Conservation (phyloP, 2,797 vertebrate genomes). For the Microctenopoma lineatum region DNA sequence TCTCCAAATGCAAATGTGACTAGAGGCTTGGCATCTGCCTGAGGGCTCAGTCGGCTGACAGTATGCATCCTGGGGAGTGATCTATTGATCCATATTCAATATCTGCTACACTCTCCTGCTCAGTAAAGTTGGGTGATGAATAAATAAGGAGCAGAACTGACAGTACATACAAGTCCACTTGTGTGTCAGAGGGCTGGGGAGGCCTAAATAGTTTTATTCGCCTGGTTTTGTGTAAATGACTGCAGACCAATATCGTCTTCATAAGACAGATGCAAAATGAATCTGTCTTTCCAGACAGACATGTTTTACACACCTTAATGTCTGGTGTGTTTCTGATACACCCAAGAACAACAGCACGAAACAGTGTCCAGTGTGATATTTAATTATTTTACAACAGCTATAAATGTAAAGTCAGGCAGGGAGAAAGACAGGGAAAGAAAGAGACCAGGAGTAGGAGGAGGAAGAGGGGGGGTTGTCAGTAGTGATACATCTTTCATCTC, state of each 20-base stretch:
- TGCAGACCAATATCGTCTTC: constrained; percentile 15
- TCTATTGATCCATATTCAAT: constrained; percentile 84
- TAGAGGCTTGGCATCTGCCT: constrained; percentile 74
- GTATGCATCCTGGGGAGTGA: constrained; percentile 80
- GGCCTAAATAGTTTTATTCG: constrained; percentile 44
- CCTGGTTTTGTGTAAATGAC: constrained; percentile 35
- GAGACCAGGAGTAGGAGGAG: constrained; percentile 46
- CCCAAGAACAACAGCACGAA: background rate
- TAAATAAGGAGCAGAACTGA: constrained; percentile 77
- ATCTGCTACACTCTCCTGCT: constrained; percentile 76
- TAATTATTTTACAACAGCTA: constrained; percentile 32
- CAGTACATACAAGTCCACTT: constrained; percentile 59
- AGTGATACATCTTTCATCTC: constrained; percentile 79
- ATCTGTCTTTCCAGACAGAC: background rate
- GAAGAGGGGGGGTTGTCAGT: constrained; percentile 68
- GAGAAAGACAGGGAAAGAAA: constrained; percentile 33
- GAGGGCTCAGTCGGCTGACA: constrained; percentile 80
- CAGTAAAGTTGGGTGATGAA: constrained; percentile 78
- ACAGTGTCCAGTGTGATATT: constrained; percentile 20
- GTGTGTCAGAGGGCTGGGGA: constrained; percentile 43
- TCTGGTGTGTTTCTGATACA: constrained; percentile 5
- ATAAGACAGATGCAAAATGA: constrained; percentile 13
- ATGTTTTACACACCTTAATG: constrained; percentile 1
- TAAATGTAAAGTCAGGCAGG: constrained; percentile 37
- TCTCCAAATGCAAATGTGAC: constrained; percentile 80